Evolutionary conservation across 2,888 invertebrate species (phyloP), one percentile per base, ranked within the genome.

Genomic region (Euproctis similis): DNA sequence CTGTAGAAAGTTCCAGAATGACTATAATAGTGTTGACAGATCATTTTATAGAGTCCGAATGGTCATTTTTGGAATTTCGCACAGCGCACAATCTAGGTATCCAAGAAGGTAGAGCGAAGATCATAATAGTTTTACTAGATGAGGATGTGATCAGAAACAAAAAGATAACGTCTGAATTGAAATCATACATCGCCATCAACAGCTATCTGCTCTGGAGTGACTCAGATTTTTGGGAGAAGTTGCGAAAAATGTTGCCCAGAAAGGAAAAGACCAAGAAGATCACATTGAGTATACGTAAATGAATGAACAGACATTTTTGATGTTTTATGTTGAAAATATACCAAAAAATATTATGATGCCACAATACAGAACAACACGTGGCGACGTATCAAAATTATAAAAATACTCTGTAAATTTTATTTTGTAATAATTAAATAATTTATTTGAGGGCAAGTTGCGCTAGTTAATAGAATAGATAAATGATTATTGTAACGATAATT

Each of bases 11-110:
- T 12, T 27, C 27, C 2, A 11, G 27, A 9, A 19, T 11, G 8
- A 27, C 27, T 2, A 20, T 27, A 3, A 12, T 27, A 19, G 8
- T 27, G n/a, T 9, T 27, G 13, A 13, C 27, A 8, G 18, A 27
- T 12, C 18, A 27, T 8, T 27, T 13, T 12, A 3, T 27, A 8
- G 20, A 20, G 12, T 27, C 27, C 4, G 12, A 9, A 12, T 27
- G 27, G 27, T 21, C 21, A 4, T 21, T 10, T 21, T 21, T 21
- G 10, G 21, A 21, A 8, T 21, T 21, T 10, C 21, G 14, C 8
- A 17, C 21, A 2, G 21, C 21, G 7, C 21, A 21, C 6, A 21
- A 21, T 11, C 10, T 21, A 11, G 10, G 21, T 5, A 10, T 21
- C 4, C 21, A 21, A 21, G 21, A 21, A 10, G 21, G 21, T 8